A percentile compares a stretch with the other conserved stretches of the same genome.
Evolutionary conservation across 1,140 invertebrate species (phyloP).

Genomic region (Euglossa dilemma): DNA sequence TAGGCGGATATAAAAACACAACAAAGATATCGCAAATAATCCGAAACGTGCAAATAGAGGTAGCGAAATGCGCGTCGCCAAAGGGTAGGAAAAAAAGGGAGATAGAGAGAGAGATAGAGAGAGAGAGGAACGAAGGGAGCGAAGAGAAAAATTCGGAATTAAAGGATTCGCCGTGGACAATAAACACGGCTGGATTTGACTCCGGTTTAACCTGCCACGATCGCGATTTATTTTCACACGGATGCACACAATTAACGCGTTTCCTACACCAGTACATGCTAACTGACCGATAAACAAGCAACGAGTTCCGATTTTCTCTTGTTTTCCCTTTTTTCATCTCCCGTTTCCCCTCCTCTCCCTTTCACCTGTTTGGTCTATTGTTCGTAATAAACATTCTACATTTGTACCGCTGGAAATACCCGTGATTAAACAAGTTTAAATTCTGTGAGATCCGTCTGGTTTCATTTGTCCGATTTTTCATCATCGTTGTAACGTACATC

Average conservation of each 20-base stretch:
- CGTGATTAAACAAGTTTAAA: constrained; percentile 59
- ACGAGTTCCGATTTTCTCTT: constrained; percentile 28
- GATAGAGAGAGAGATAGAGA: not conserved
- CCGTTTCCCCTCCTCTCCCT: not conserved
- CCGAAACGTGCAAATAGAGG: no score
- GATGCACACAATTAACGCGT: constrained; percentile 61
- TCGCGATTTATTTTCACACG: constrained; percentile 55
- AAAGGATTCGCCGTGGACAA: constrained; percentile 48
- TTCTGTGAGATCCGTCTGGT: constrained; percentile 7
- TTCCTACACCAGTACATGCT: constrained; percentile 48
- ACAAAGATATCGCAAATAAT: no score
- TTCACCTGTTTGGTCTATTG: constrained; percentile 22
- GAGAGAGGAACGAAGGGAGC: not conserved
- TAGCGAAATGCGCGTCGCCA: no score
- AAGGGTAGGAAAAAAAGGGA: constrained; percentile 1
- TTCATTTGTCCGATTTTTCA: constrained; percentile 5
- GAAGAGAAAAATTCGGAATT: not conserved
- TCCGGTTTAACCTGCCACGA: constrained; percentile 36
- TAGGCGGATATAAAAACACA: no score
- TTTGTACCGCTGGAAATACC: constrained; percentile 31
- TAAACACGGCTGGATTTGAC: constrained; percentile 12
- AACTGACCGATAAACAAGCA: constrained; percentile 44
- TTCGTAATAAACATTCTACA: constrained; percentile 44
- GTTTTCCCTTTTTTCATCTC: constrained; percentile 5
- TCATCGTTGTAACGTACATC: not conserved